phyloP scores from a whole-genome alignment of 2,113 vertebrate genomes.

The Phyllopteryx taeniolatus region DNA sequence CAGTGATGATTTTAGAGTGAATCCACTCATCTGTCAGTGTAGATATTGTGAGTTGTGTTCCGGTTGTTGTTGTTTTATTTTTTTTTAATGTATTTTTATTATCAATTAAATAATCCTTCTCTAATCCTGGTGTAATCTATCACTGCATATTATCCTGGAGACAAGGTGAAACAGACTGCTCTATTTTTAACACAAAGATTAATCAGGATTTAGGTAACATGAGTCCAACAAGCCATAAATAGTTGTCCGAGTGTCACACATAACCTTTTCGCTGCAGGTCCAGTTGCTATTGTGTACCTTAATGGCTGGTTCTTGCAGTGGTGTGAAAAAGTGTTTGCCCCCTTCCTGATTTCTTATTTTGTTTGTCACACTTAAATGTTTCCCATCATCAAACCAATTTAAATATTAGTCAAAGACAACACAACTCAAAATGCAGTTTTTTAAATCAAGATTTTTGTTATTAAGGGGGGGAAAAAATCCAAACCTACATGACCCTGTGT shows the following conservation, averaged over 20 bases:
- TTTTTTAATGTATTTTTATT: conserved; percentile 17
- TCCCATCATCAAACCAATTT: too few relatives aligned
- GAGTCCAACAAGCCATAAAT: conserved; percentile 52
- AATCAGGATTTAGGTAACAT: conserved; percentile 57
- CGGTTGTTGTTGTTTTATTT: conserved; percentile 9
- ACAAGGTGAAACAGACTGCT: conserved; percentile 54
- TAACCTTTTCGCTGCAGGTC: conserved; percentile 11
- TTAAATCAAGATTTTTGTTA: too few relatives aligned
- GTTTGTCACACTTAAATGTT: too few relatives aligned
- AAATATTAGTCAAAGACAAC: too few relatives aligned
- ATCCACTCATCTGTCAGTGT: conserved; percentile 15
- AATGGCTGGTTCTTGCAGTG: background rate
- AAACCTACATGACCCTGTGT: too few relatives aligned
- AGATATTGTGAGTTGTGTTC: conserved; percentile 32
- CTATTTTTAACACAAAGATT: conserved; percentile 71
- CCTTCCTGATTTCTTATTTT: too few relatives aligned
- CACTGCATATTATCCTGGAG: conserved; percentile 40
- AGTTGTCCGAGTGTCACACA: conserved; percentile 36
- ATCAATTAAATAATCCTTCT: conserved; percentile 55
- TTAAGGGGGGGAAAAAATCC: too few relatives aligned
- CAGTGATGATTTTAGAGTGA: conserved; percentile 15
- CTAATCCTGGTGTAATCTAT: conserved; percentile 54
- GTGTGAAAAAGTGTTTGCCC: too few relatives aligned
- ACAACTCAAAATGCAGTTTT: too few relatives aligned
- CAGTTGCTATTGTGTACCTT: conserved; percentile 9